Evolutionary conservation across 37 sponge, comb jelly and placozoan genomes (phyloP).

Genomic region (Cladorhizidae sp.): DNA sequence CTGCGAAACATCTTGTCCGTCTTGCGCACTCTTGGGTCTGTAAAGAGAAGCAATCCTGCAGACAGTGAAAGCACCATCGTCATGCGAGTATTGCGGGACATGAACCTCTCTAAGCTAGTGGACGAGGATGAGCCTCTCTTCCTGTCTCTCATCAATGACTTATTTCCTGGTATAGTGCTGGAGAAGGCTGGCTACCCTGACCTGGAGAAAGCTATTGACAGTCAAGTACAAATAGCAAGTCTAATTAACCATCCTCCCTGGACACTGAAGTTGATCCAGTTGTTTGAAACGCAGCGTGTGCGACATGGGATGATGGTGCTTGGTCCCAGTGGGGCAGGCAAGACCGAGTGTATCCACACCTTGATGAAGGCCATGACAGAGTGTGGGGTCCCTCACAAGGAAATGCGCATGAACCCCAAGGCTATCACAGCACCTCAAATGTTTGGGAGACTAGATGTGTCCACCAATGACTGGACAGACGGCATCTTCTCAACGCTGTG

Average conservation of each 20-base stretch:
- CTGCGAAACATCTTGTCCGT: slow-evolving; percentile 98
- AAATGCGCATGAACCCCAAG: slow-evolving; percentile 99
- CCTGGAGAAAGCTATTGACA: slow-evolving; percentile 90
- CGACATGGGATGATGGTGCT: slow-evolving; percentile 99
- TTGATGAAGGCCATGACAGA: slow-evolving; percentile 96
- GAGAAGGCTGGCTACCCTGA: slow-evolving; percentile 99
- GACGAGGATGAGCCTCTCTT: slow-evolving; percentile 99
- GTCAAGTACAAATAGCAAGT: slow-evolving; percentile 60
- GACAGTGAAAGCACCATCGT: slow-evolving; percentile 96
- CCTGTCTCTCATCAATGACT: slow-evolving; percentile 90
- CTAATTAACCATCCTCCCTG: slow-evolving; percentile 93
- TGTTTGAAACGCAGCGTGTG: slow-evolving; percentile 97
- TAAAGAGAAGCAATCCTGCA: slow-evolving; percentile 82
- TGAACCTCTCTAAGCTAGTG: slow-evolving; percentile 98
- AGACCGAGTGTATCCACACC: slow-evolving; percentile 84
- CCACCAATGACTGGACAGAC: slow-evolving; percentile 99
- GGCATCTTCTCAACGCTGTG: slow-evolving; percentile 98
- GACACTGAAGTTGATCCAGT: slow-evolving; percentile 96
- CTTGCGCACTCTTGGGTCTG: slow-evolving; percentile 92
- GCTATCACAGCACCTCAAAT: slow-evolving; percentile 98
- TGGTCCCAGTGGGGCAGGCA: slow-evolving; percentile 97
- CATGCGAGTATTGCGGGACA: slow-evolving; percentile 97
- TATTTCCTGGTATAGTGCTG: slow-evolving; percentile 94
- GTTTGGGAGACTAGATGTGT: slow-evolving; percentile 97
- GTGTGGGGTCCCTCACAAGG: slow-evolving; percentile 89